Base-by-base conservation (phyloP, 2,797 vertebrate species). In the Megalops cyprinoides region DNA sequence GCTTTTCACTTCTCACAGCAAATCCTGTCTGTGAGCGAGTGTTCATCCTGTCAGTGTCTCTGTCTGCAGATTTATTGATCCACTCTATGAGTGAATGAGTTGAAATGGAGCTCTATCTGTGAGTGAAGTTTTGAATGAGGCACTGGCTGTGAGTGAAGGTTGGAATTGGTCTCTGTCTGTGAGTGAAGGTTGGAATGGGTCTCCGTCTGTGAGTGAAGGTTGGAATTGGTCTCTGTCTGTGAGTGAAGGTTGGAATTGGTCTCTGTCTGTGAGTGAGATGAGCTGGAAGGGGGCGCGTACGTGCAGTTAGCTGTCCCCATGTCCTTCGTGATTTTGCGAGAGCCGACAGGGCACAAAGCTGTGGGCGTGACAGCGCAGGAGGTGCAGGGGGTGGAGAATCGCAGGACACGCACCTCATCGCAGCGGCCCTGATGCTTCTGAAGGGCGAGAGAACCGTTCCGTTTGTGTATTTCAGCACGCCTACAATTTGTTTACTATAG, bases 281-380 rank as follows among this genome's bases (percentile, higher is more conserved):
- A n/a, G n/a, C n/a, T n/a, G n/a, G n/a, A n/a, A n/a, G n/a, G n/a
- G n/a, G n/a, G n/a, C n/a, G n/a, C n/a, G 62, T 88, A 97, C 97
- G 94, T 95, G 95, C 97, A 98, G 87, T 87, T 93, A 82, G 79
- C 86, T n/a, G 84, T 85, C 0, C 89, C 88, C 0, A 37, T 7
- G 7, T 74, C 78, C 15, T 71, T 79, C 0, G 75, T 85, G 49
- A 39, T 55, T 82, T 79, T 94, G 31, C 69, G 82, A 89, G 93
- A 95, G 78, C 93, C 91, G 0, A 0, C 81, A 0, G 95, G 96
- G 83, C 97, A 99, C 1, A n/a, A 0, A 48, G 60, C 76, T 28
- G 55, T 90, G 74, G 82, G 3, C 0, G 84, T 67, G 2, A 87
- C 91, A 0, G 94, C 93, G 28, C 96, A 97, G 5, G 95, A 87